These are phyloP conservation scores for Tragopan temminckii DNA, from an alignment of 2,797 vertebrate genomes.

Conservation along the genomic window DNA sequence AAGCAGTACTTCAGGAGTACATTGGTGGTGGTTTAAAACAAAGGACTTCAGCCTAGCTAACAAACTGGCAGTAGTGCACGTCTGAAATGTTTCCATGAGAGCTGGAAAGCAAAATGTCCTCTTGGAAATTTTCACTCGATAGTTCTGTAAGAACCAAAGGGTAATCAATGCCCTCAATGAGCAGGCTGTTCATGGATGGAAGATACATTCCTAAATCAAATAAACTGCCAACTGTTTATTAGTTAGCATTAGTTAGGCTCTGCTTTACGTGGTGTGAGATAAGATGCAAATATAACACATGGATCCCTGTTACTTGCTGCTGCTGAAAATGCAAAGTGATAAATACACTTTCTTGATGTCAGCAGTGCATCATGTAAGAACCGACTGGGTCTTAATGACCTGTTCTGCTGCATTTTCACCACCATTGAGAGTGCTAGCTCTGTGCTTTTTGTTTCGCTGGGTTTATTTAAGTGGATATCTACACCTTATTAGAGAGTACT, in stretches of 20 bases:
- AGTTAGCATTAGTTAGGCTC: slow-evolving; percentile 1
- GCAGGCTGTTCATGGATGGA: slow-evolving; percentile 1
- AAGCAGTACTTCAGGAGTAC: neutral
- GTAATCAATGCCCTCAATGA: neutral
- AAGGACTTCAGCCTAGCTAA: neutral
- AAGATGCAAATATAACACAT: neutral
- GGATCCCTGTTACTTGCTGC: neutral
- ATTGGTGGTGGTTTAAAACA: neutral
- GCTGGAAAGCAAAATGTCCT: neutral
- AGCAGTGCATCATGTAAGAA: neutral
- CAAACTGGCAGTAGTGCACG: neutral
- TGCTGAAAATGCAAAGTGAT: neutral
- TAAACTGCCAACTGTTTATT: neutral
- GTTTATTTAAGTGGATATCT: neutral
- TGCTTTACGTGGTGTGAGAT: neutral
- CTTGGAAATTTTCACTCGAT: neutral
- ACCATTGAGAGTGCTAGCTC: neutral
- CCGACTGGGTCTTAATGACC: neutral
- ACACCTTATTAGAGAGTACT: neutral
- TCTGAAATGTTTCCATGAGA: neutral
- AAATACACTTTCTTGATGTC: neutral
- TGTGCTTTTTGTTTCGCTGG: neutral
- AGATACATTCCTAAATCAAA: slow-evolving; percentile 42
- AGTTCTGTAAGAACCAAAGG: slow-evolving; percentile 36
- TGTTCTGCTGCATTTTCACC: neutral